Conservation (phyloP, 2,888 invertebrate species). For the Stramonita haemastoma region DNA sequence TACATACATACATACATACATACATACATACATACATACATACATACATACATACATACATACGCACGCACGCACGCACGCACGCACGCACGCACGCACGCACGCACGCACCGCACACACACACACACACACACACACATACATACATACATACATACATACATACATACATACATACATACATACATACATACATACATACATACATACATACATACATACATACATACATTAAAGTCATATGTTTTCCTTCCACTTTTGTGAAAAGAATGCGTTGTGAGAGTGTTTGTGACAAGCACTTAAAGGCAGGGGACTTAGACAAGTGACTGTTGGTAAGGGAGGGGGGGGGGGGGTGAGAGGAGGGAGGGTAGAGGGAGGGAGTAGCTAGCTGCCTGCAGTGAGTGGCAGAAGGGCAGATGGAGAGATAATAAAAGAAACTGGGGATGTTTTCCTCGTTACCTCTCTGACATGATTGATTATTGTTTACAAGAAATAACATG, state of each 20-base stretch:
- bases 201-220: conserved; percentile 2
- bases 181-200: not conserved
- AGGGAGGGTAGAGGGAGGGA: too few species aligned
- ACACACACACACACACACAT: conserved; percentile 7
- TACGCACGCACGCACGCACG: not conserved
- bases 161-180: not conserved
- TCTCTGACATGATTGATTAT: too few species aligned
- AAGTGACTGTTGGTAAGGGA: too few species aligned
- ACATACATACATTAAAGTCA: not conserved
- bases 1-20: not conserved
- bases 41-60: conserved; percentile 6
- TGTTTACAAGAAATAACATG: too few species aligned
- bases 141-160: not conserved
- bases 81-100: not conserved
- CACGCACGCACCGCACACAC: not conserved
- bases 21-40: not conserved
- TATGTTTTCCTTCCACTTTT: too few species aligned
- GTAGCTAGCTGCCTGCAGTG: too few species aligned
- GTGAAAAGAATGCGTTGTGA: not conserved
- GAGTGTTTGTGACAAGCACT: not conserved
- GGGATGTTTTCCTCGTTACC: too few species aligned
- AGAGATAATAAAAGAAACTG: too few species aligned
- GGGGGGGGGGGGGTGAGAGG: too few species aligned
- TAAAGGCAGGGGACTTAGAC: too few species aligned
- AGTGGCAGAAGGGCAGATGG: too few species aligned